These are phyloP conservation scores for Colletes collaris DNA, from an alignment of 2,888 invertebrate genomes.

Conservation along the genomic window DNA sequence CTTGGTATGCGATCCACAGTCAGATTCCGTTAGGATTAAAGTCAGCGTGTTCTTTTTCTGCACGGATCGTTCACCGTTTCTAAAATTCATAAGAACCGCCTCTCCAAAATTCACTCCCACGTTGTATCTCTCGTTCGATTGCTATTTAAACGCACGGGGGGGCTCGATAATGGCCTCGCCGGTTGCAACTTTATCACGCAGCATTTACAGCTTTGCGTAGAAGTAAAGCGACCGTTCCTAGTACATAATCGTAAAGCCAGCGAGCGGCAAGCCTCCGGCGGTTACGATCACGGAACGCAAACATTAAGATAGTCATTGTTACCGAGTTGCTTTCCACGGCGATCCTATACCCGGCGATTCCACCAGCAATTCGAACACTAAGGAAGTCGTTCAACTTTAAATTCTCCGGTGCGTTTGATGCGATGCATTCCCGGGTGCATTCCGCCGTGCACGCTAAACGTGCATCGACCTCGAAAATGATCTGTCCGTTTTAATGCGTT, in stretches of 20 bases:
- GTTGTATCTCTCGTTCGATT: too few species aligned
- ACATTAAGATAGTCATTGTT: conserved; percentile 25
- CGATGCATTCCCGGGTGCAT: conserved; percentile 23
- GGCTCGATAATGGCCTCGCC: too few species aligned
- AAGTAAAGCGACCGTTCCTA: not conserved
- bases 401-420: conserved; percentile 30
- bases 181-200: too few species aligned
- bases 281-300: conserved; percentile 25
- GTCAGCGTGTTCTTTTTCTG: too few species aligned
- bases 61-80: too few species aligned
- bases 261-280: not conserved
- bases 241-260: conserved; percentile 17
- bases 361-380: not conserved
- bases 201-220: too few species aligned
- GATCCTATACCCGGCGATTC: not conserved
- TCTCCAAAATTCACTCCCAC: too few species aligned
- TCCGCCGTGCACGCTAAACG: conserved; percentile 11
- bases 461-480: conserved; percentile 25
- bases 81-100: too few species aligned
- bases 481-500: conserved; percentile 17
- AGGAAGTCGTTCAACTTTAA: conserved; percentile 48
- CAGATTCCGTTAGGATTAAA: too few species aligned
- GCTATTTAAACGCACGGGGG: too few species aligned
- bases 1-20: too few species aligned
- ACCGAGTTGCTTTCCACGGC: not conserved